These are phyloP conservation scores for Papilio gigon DNA, from an alignment of 2,888 invertebrate genomes.

Conservation along the genomic window DNA sequence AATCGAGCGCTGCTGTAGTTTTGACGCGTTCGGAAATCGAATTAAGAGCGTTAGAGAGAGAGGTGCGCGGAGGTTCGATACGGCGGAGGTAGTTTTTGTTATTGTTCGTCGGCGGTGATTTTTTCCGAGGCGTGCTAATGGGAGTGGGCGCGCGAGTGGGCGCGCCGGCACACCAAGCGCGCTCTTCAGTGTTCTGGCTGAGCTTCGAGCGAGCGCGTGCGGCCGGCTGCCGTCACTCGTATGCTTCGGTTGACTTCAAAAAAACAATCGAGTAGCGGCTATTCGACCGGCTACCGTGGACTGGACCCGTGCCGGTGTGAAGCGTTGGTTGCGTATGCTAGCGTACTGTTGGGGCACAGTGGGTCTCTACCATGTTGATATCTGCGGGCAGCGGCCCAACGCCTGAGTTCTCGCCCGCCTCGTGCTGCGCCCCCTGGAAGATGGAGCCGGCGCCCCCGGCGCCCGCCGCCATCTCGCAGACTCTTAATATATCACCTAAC, in stretches of 20 bases:
- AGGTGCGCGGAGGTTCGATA: slow-evolving; percentile 72
- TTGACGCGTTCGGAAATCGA: slow-evolving; percentile 81
- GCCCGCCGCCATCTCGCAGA: slow-evolving; percentile 74
- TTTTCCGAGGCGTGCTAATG: slow-evolving; percentile 81
- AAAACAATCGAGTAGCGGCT: slow-evolving; percentile 41
- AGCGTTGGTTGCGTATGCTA: slow-evolving; percentile 67
- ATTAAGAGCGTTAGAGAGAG: slow-evolving; percentile 81
- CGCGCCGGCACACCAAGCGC: slow-evolving; percentile 80
- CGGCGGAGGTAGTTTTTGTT: slow-evolving; percentile 77
- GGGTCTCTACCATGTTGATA: slow-evolving; percentile 84
- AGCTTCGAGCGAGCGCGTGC: slow-evolving; percentile 81
- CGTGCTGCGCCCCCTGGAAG: slow-evolving; percentile 85
- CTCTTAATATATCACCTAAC: slow-evolving; percentile 83
- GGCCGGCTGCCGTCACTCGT: slow-evolving; percentile 61
- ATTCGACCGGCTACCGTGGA: slow-evolving; percentile 53
- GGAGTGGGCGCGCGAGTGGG: slow-evolving; percentile 81
- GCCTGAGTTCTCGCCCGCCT: slow-evolving; percentile 81
- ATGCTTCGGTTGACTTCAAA: slow-evolving; percentile 51
- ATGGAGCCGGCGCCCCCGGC: slow-evolving; percentile 84
- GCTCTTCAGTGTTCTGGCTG: slow-evolving; percentile 82
- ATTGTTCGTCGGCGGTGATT: slow-evolving; percentile 78
- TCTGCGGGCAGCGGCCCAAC: slow-evolving; percentile 84
- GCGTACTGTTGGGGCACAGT: slow-evolving; percentile 56
- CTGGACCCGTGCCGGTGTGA: slow-evolving; percentile 56
- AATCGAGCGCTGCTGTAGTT: slow-evolving; percentile 77